A percentile compares a stretch with the other conserved stretches of the same genome.
phyloP scores from a whole-genome alignment of 2,113 vertebrate species.

The Pitta sordida region DNA sequence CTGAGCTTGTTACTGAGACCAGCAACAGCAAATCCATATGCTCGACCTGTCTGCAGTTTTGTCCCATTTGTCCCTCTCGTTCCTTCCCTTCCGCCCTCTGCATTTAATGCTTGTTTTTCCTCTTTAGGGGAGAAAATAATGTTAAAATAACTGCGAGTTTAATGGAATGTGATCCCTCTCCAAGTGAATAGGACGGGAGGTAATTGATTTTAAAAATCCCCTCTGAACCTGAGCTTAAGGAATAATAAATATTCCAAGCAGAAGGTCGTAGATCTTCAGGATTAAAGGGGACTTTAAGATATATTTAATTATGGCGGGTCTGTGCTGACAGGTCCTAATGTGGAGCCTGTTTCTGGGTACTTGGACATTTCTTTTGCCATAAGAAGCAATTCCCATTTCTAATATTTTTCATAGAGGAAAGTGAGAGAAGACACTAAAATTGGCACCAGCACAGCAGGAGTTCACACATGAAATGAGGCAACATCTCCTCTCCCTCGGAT shows the following conservation, averaged over 20 bases:
- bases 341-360: background rate
- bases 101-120: background rate
- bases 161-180: background rate
- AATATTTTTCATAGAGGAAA: background rate
- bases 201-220: background rate
- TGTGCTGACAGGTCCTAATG: background rate
- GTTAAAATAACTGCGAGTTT: background rate
- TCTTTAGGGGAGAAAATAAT: background rate
- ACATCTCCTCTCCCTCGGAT: background rate
- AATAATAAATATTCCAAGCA: background rate
- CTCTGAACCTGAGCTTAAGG: background rate
- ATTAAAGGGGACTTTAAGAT: background rate
- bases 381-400: background rate
- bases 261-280: background rate
- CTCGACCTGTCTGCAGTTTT: background rate
- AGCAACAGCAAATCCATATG: background rate
- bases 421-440: conserved; percentile 13
- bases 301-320: background rate
- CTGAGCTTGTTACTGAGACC: background rate
- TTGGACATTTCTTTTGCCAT: background rate
- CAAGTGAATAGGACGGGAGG: background rate
- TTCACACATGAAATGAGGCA: background rate
- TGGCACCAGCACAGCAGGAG: background rate
- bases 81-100: background rate
- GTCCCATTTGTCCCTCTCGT: background rate